Evolutionary conservation across 2,888 invertebrate genomes (phyloP).

Genomic region (Drosophila parthenogenetica): DNA sequence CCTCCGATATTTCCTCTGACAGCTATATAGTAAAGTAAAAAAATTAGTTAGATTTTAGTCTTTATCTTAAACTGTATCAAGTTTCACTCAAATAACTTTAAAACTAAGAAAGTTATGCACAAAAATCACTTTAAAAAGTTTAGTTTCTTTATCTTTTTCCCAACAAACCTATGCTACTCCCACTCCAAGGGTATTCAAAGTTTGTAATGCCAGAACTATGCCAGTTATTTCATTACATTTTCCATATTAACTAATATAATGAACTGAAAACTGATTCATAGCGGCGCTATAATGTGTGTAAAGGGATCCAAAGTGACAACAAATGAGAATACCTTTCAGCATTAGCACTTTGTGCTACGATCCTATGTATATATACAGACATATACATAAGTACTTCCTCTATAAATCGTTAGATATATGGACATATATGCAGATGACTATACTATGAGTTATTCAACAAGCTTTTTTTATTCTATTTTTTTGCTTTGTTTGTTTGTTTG

Average conservation of each 20-base stretch:
- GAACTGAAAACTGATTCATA: conserved; percentile 24
- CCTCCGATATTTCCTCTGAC: too few species aligned
- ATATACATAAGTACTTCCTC: conserved; percentile 24
- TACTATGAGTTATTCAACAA: conserved; percentile 29
- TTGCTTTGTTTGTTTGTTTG: conserved; percentile 6
- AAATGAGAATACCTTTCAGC: conserved; percentile 41
- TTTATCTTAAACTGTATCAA: too few species aligned
- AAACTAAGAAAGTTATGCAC: too few species aligned
- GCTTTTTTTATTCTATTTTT: neutral
- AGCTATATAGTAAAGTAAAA: too few species aligned
- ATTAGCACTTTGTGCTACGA: conserved; percentile 39
- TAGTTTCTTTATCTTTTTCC: too few species aligned
- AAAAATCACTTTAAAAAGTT: too few species aligned
- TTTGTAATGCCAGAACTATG: neutral
- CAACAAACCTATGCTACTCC: too few species aligned
- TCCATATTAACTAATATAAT: too few species aligned
- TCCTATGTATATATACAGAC: conserved; percentile 13
- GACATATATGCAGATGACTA: conserved; percentile 6
- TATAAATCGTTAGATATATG: conserved; percentile 36
- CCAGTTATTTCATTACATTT: neutral
- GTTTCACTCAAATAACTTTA: too few species aligned
- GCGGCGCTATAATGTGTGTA: conserved; percentile 16
- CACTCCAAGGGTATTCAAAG: neutral
- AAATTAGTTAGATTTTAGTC: too few species aligned
- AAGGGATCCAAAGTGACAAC: conserved; percentile 38